phyloP scores from a whole-genome alignment of 2,888 invertebrate species.

The Latheticus oryzae region DNA sequence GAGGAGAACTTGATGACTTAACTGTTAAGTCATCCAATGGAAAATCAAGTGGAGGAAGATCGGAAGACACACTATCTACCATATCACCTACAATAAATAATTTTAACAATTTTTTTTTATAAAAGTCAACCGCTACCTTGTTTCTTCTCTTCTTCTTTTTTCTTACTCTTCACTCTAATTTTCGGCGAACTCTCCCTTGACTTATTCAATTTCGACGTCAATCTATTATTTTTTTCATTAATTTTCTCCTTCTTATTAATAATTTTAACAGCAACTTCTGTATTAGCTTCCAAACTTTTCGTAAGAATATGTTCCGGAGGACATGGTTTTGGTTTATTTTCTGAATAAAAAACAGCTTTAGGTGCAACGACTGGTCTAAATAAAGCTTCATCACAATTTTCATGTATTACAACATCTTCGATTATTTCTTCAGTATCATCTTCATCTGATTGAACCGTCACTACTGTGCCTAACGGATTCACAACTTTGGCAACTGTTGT shows the following conservation, averaged over 20 bases:
- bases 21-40: conserved; percentile 8
- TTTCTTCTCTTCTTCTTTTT: conserved; percentile 11
- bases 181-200: conserved; percentile 30
- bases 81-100: conserved; percentile 10
- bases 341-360: conserved; percentile 61
- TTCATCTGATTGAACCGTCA: conserved; percentile 66
- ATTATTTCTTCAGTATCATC: conserved; percentile 47
- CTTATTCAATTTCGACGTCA: conserved; percentile 33
- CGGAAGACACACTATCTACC: conserved; percentile 17
- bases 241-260: conserved; percentile 24
- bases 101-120: too few relatives aligned
- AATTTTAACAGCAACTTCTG: conserved; percentile 52
- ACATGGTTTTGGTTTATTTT: conserved; percentile 43
- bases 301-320: conserved; percentile 52
- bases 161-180: conserved; percentile 30
- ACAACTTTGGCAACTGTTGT: conserved; percentile 75
- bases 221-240: conserved; percentile 36
- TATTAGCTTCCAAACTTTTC: conserved; percentile 53
- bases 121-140: conserved; percentile 9
- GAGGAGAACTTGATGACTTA: too few relatives aligned
- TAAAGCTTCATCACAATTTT: conserved; percentile 75
- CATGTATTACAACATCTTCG: conserved; percentile 65
- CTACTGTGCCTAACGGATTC: conserved; percentile 81
- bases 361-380: conserved; percentile 76
- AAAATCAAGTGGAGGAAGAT: conserved; percentile 50